Evolutionary conservation across 53 echinoderm and acorn worm species (phyloP), one percentile per base, ranked within the genome.

Genomic region (Patiria pectinifera): DNA sequence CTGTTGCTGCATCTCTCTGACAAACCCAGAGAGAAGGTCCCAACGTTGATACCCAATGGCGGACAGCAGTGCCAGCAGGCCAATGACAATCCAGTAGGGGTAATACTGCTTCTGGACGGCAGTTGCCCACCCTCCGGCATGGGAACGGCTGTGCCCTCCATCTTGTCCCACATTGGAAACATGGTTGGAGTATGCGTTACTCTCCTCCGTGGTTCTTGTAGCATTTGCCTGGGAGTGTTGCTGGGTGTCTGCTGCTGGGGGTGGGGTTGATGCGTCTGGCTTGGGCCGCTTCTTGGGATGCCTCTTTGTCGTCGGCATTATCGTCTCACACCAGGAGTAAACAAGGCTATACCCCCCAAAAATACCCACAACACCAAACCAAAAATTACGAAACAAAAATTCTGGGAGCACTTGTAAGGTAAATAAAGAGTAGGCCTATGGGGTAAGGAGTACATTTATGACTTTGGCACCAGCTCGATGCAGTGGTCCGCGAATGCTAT

Each of bases 71-170:
- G 46, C 77, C 26, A 80, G 15, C 66, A 89, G 69, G 89, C 89
- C 89, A 80, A 80, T 80, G 63, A 66, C 18, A 80, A 89, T 47
- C 89, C 89, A 89, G 81, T 48, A 43, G 89, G 80, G 81, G 89
- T 89, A 81, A 61, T 81, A 81, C 80, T 70, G 89, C 6, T 62
- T 43, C 35, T 80, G 89, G 48, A 89, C 80, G 16, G 80, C 89
- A 66, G 66, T 48, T 10, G 45, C 47, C 63, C 66, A 11, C 63
- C 89, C n/a, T 80, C 47, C 46, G 88, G 26, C 1, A 25, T 19
- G 77, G 78, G 62, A 77, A 78, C 4, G 62, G 88, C 77, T 9
- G 10, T 18, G 6, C 19, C 58, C 13, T 7, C 78, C 23, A 24
- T 43, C 24, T 76, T 76, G 76, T 10, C 35, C 22, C 14, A 14